Percentiles rank a stretch among this genome's conserved stretches.
Conservation (phyloP, 2,888 invertebrate species). For the Epinotia brunnichana region DNA sequence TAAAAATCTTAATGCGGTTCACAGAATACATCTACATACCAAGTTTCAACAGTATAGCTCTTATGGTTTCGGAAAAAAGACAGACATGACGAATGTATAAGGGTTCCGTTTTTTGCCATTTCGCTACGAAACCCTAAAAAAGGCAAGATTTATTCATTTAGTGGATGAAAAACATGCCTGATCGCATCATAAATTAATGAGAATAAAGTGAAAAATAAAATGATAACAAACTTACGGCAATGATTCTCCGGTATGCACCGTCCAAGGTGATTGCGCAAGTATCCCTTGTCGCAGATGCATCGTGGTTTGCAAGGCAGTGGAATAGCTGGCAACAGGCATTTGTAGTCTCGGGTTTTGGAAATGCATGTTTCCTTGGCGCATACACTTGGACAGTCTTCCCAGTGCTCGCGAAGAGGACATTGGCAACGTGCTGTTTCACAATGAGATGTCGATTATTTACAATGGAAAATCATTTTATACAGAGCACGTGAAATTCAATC, state of each 20-base stretch:
- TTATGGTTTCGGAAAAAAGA: too few species aligned
- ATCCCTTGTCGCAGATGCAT: conserved; percentile 38
- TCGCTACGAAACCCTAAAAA: too few species aligned
- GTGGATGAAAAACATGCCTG: too few species aligned
- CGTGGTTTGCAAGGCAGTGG: conserved; percentile 34
- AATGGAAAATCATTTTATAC: neutral
- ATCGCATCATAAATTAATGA: neutral
- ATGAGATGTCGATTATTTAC: neutral
- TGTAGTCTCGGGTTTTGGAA: conserved; percentile 23
- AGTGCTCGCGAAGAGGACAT: conserved; percentile 33
- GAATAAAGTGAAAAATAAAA: neutral
- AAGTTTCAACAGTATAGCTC: too few species aligned
- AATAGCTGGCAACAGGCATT: conserved; percentile 26
- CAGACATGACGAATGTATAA: too few species aligned
- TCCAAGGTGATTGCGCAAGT: conserved; percentile 25
- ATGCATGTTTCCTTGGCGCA: conserved; percentile 32
- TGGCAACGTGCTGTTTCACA: neutral
- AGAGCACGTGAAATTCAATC: too few species aligned
- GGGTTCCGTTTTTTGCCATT: too few species aligned
- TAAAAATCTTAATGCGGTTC: too few species aligned
- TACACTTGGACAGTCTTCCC: conserved; percentile 22
- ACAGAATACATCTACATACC: too few species aligned
- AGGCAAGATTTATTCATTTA: too few species aligned
- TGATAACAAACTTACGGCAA: conserved; percentile 27
- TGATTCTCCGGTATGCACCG: conserved; percentile 29